Conservation (phyloP, 1,140 invertebrate species). For the Achroia grisella region DNA sequence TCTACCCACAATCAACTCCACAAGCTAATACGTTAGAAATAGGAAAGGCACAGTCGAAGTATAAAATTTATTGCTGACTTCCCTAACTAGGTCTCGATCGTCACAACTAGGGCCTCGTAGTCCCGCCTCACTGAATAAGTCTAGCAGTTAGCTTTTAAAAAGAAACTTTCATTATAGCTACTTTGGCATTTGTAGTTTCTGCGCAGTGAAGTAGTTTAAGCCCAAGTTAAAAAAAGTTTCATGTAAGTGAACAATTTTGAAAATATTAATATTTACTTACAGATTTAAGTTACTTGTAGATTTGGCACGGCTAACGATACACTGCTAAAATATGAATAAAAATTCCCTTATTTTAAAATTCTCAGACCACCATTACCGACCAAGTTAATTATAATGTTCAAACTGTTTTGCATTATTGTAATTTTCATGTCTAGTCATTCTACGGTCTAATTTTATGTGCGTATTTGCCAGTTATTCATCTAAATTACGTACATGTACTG, state of each 20-base stretch:
- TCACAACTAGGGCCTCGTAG: constrained; percentile 31
- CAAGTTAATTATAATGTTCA: constrained; percentile 4
- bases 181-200: constrained; percentile 15
- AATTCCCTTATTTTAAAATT: neutral
- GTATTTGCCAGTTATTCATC: constrained; percentile 53
- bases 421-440: constrained; percentile 25
- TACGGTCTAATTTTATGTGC: constrained; percentile 49
- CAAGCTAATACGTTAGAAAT: constrained; percentile 68
- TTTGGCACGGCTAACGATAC: constrained; percentile 50
- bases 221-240: constrained; percentile 11
- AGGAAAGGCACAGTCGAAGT: constrained; percentile 72
- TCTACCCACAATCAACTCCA: constrained; percentile 47
- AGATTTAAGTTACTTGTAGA: constrained; percentile 27
- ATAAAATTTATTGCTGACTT: constrained; percentile 72
- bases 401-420: constrained; percentile 19
- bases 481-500: constrained; percentile 54
- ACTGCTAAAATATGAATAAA: constrained; percentile 16
- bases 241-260: constrained; percentile 12
- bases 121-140: constrained; percentile 23
- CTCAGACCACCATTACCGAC: constrained; percentile 14
- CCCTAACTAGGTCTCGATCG: constrained; percentile 54
- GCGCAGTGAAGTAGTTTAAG: constrained; percentile 2
- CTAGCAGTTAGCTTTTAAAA: constrained; percentile 16
- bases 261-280: constrained; percentile 18
- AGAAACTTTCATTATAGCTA: constrained; percentile 12